Evolutionary conservation across 2,888 invertebrate genomes (phyloP), one percentile per base, ranked within the genome.

Genomic region (Sphaerophoria taeniata): DNA sequence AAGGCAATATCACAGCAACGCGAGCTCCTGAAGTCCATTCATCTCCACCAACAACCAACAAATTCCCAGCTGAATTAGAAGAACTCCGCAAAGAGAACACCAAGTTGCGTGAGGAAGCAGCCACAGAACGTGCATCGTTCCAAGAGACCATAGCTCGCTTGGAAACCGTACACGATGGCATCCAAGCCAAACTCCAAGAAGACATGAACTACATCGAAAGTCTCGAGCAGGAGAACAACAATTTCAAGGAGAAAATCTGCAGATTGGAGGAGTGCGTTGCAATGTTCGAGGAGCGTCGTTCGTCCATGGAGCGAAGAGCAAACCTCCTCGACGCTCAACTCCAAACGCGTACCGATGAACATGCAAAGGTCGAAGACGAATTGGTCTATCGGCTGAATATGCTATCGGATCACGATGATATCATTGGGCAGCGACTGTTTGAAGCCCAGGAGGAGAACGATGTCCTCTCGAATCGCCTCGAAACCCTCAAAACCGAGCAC

Each of bases 131-230:
- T 71, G 47, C 84, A 0, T 87, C 87, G 43, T 92, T 92, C 87
- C 88, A 91, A 76, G 77, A 89, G 65, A 91, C 90, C 6, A 90
- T 90, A 9, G 77, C 75, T 0, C 89, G 89, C 0, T 83, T 92
- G 6, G 92, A 92, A 72, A 91, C 90, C 0, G 80, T 92, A 3
- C 90, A 91, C 47, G 90, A 90, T 80, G 91, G 91, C 73, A 90
- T 91, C 9, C 91, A 95, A 83, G 95, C 95, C 2, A 96, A 96
- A 91, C 90, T 96, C 11, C 95, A 95, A 89, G 96, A 96, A 90
- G 93, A 95, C 82, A 95, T 96, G 89, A 93, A 95, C 61, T 95
- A 95, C 84, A 95, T 96, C 73, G 96, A 96, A 90, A 95, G 94
- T 49, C 92, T 96, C 77, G 95, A 96, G 90, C 91, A 93, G 36